phyloP scores from a whole-genome alignment of 2,888 invertebrate genomes.

The Pseudeuparius sepicola region DNA sequence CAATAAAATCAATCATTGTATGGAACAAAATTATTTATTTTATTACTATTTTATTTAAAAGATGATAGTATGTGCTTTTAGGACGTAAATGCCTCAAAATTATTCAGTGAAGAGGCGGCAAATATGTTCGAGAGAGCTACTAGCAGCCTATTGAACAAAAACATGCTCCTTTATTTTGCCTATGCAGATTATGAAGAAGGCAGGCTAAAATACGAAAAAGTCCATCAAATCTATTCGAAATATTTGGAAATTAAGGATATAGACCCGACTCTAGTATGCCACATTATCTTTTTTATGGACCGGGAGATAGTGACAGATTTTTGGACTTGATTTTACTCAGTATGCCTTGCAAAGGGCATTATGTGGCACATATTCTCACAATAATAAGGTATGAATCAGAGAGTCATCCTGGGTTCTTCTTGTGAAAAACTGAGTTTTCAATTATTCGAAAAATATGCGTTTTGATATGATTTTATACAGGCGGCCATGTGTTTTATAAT shows the following conservation, averaged over 20 bases:
- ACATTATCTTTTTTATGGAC: neutral
- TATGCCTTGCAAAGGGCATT: no score
- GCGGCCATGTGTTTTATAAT: no score
- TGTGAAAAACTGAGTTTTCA: no score
- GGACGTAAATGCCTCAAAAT: slow-evolving; percentile 88
- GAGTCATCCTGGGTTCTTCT: no score
- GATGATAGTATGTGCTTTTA: slow-evolving; percentile 34
- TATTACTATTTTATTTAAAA: slow-evolving; percentile 5
- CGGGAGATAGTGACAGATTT: no score
- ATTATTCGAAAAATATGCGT: no score
- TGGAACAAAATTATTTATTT: slow-evolving; percentile 6
- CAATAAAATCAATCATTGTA: no score
- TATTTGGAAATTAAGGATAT: slow-evolving; percentile 81
- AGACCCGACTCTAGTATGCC: slow-evolving; percentile 84
- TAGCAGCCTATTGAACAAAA: slow-evolving; percentile 76
- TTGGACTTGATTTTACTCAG: no score
- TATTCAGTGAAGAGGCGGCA: slow-evolving; percentile 91
- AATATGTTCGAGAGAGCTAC: slow-evolving; percentile 93
- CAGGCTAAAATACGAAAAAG: slow-evolving; percentile 91
- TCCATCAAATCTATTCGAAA: slow-evolving; percentile 89
- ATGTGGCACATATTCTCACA: no score
- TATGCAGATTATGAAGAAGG: slow-evolving; percentile 99
- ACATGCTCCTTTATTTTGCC: slow-evolving; percentile 92
- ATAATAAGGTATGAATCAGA: no score
- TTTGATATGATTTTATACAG: no score